These are phyloP conservation scores for Chelonus insularis DNA, from an alignment of 1,140 invertebrate species.

Conservation along the genomic window DNA sequence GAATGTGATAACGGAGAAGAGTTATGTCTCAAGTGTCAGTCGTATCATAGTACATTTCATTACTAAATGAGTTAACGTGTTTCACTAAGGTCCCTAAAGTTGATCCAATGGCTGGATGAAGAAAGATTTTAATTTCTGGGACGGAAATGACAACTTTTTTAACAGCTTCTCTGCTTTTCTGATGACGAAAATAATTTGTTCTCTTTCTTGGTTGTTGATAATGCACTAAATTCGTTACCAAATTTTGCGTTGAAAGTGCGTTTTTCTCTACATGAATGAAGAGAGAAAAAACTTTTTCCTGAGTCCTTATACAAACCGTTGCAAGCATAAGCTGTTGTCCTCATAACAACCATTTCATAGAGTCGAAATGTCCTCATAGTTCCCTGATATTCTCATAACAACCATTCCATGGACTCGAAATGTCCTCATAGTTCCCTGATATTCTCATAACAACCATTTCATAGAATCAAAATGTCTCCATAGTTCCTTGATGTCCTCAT, in stretches of 20 bases:
- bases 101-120: constrained; percentile 5
- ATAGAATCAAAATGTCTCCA: background rate
- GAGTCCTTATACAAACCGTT: background rate
- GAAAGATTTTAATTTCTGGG: constrained; percentile 8
- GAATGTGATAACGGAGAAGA: too few species aligned
- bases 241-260: background rate
- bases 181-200: too few species aligned
- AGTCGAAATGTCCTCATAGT: background rate
- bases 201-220: too few species aligned
- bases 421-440: background rate
- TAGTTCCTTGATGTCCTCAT: background rate
- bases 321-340: background rate
- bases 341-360: background rate
- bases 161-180: too few species aligned
- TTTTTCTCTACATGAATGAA: background rate
- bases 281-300: background rate
- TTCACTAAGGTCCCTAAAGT: constrained; percentile 21
- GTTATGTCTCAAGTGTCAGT: too few species aligned
- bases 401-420: too few species aligned
- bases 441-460: background rate
- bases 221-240: too few species aligned
- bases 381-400: background rate
- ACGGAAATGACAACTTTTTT: background rate
- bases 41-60: too few species aligned
- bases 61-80: too few species aligned